Conservation (phyloP, 2,113 vertebrate species). For the Oenanthe oenanthe region DNA sequence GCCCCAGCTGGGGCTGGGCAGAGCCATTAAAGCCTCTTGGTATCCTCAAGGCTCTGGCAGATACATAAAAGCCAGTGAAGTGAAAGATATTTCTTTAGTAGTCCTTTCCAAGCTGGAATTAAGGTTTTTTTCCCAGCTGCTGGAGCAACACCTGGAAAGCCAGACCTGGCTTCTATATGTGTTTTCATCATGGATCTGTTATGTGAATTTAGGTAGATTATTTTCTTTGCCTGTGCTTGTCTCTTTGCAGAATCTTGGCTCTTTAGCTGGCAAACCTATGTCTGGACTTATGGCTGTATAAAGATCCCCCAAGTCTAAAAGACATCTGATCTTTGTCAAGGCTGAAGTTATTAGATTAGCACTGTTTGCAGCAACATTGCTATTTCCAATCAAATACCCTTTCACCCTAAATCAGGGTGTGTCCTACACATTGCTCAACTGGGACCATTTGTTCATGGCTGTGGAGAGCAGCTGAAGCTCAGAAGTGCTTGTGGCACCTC, state of each 20-base stretch:
- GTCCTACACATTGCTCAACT: background rate
- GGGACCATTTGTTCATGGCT: background rate
- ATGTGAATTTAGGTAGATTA: background rate
- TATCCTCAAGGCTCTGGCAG: background rate
- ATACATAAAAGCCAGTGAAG: background rate
- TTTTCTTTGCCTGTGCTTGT: slow-evolving; percentile 14
- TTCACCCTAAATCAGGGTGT: background rate
- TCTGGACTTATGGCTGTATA: background rate
- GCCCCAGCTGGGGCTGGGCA: background rate
- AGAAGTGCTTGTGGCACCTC: background rate
- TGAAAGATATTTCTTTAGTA: background rate
- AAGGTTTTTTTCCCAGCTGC: background rate
- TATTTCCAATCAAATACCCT: background rate
- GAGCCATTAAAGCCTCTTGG: background rate
- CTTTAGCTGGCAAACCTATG: background rate
- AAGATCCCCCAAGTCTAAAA: background rate
- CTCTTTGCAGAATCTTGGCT: background rate
- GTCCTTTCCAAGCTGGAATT: background rate
- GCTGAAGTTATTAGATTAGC: background rate
- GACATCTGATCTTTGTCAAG: background rate
- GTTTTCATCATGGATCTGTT: background rate
- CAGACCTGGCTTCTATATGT: background rate
- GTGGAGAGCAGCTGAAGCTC: background rate
- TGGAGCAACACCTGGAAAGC: background rate
- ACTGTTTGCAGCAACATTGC: background rate